Evolutionary conservation across 1,140 invertebrate species (phyloP).

Genomic region (Daktulosphaira vitifoliae): DNA sequence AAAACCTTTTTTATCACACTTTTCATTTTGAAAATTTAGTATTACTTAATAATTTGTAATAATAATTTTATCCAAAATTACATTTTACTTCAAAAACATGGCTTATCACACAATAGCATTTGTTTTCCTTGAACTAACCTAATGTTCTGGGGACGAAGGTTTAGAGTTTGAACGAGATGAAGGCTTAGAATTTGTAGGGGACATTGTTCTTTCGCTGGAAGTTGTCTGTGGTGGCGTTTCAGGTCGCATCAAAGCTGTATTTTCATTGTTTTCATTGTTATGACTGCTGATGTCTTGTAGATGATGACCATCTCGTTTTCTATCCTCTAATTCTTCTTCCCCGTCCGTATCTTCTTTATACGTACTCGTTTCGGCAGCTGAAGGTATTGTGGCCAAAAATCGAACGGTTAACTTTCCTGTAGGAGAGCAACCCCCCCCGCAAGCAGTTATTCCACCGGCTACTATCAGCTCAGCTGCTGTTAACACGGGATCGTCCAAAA

Average conservation of each 20-base stretch:
- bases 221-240: not conserved
- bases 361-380: slow-evolving; percentile 68
- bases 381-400: slow-evolving; percentile 68
- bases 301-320: slow-evolving; percentile 39
- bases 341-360: slow-evolving; percentile 56
- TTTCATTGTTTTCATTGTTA: not conserved
- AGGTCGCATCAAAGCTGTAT: not conserved
- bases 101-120: not conserved
- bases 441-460: not conserved
- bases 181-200: not conserved
- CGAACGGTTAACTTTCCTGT: slow-evolving; percentile 52
- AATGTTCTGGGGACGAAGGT: too few relatives aligned
- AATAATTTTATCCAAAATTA: too few relatives aligned
- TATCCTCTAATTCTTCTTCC: too few relatives aligned
- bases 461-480: slow-evolving; percentile 38
- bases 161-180: not conserved
- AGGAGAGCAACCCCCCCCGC: slow-evolving; percentile 34
- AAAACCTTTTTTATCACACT: too few relatives aligned
- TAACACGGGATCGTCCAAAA: slow-evolving; percentile 43
- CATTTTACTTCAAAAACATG: too few relatives aligned
- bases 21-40: too few relatives aligned
- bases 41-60: too few relatives aligned
- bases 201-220: not conserved
- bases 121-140: not conserved
- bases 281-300: not conserved